A percentile compares a stretch with the other conserved stretches of the same genome.
These are phyloP conservation scores for Hypsibius dujardini DNA, from an alignment of 1,140 invertebrate species.

Conservation along the genomic window DNA sequence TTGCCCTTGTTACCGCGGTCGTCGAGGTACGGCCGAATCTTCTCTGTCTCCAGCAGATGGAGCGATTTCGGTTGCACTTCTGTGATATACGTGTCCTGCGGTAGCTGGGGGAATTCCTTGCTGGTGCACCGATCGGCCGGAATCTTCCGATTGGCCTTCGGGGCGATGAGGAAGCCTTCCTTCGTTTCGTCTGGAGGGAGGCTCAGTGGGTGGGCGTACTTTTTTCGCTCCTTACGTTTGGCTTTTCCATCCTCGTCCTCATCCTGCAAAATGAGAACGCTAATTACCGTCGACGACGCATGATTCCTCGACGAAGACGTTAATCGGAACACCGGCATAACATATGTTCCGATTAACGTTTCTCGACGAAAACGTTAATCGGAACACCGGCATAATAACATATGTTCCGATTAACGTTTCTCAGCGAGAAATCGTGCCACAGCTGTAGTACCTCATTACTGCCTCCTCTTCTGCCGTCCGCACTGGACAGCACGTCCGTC, in stretches of 20 bases:
- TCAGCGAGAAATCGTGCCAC: too few species aligned
- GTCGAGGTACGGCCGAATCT: background rate
- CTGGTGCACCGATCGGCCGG: background rate
- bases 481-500: background rate
- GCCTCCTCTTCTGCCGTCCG: background rate
- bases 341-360: too few species aligned
- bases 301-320: too few species aligned
- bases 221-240: background rate
- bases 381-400: too few species aligned
- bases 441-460: too few species aligned
- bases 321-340: too few species aligned
- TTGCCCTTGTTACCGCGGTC: constrained; percentile 8
- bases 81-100: background rate
- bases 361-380: too few species aligned
- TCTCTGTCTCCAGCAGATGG: background rate
- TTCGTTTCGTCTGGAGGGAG: background rate
- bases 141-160: constrained; percentile 1
- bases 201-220: background rate
- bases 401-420: background rate
- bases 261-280: background rate
- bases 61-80: background rate
- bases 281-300: background rate
- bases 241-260: background rate
- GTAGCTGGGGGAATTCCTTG: constrained; percentile 4
- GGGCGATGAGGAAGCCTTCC: background rate